Conservation (phyloP, 2,113 vertebrate species). For the Turnix velox region DNA sequence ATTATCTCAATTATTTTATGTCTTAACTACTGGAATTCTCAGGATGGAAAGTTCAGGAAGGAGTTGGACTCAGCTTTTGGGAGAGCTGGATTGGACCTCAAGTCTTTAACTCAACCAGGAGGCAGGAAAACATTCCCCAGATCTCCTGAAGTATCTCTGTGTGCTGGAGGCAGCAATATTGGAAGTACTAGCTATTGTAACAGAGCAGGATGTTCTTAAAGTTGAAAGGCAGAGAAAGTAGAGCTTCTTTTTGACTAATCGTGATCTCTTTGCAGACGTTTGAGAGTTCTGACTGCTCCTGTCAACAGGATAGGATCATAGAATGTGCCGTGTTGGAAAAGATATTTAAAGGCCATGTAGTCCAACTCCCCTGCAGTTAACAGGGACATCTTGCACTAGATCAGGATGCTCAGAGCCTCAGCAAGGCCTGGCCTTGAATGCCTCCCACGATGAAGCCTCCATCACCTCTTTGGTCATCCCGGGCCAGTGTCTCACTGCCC, state of each 20-base stretch:
- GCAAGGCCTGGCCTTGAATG: too few species aligned
- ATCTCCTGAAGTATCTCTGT: neutral
- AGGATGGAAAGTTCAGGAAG: neutral
- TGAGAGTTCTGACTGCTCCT: neutral
- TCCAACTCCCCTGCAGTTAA: too few species aligned
- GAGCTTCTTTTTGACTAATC: neutral
- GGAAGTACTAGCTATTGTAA: neutral
- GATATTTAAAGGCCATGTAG: too few species aligned
- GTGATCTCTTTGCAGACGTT: neutral
- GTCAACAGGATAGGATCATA: too few species aligned
- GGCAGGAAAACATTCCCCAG: neutral
- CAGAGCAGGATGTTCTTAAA: neutral
- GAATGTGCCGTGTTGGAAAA: too few species aligned
- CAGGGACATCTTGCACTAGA: too few species aligned
- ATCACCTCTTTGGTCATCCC: too few species aligned
- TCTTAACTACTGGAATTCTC: fast-evolving
- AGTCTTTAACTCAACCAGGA: neutral
- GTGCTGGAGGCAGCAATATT: neutral
- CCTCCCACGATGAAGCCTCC: too few species aligned
- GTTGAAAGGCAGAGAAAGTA: neutral
- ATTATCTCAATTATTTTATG: neutral
- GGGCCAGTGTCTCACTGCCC: too few species aligned
- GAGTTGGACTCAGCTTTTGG: neutral
- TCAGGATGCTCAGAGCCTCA: too few species aligned
- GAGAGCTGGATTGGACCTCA: neutral